Evolutionary conservation across 1,140 invertebrate species (phyloP).

Genomic region (Drosophila malerkotliana): DNA sequence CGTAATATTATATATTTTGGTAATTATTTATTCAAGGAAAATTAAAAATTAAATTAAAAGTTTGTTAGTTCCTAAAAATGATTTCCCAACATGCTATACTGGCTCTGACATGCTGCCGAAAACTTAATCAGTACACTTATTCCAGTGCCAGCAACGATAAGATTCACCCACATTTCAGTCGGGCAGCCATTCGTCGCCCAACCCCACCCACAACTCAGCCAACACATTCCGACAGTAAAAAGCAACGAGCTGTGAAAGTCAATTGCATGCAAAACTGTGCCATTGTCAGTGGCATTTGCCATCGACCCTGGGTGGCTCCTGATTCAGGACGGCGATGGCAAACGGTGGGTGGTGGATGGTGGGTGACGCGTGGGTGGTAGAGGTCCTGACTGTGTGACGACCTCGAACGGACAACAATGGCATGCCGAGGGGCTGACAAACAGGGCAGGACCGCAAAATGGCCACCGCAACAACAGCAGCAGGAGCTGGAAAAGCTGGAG

Average conservation of each 20-base stretch:
- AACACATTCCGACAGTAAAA: conserved; percentile 72
- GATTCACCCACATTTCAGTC: conserved; percentile 17
- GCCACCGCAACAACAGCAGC: conserved; percentile 65
- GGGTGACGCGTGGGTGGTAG: conserved; percentile 2
- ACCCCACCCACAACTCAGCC: conserved; percentile 3
- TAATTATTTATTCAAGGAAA: not conserved
- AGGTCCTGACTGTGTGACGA: conserved; percentile 61
- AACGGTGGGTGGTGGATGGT: conserved; percentile 14
- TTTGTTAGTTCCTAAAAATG: not conserved
- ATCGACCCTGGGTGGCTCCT: conserved; percentile 37
- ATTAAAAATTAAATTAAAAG: not conserved
- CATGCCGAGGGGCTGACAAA: conserved; percentile 47
- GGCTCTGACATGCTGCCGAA: not conserved
- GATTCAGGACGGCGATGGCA: conserved; percentile 19
- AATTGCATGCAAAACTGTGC: conserved; percentile 82
- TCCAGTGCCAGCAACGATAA: conserved; percentile 27
- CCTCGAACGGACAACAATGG: conserved; percentile 59
- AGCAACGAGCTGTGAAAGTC: conserved; percentile 81
- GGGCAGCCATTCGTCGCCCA: conserved; percentile 12
- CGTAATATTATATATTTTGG: too few relatives aligned
- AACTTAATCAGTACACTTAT: conserved; percentile 2
- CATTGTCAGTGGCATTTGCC: conserved; percentile 66
- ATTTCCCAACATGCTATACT: conserved; percentile 20
- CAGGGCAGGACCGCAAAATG: conserved; percentile 67
- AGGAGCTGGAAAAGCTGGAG: conserved; percentile 17